Evolutionary conservation across 2,113 vertebrate genomes (phyloP).

Genomic region (Lipophrys pholis): DNA sequence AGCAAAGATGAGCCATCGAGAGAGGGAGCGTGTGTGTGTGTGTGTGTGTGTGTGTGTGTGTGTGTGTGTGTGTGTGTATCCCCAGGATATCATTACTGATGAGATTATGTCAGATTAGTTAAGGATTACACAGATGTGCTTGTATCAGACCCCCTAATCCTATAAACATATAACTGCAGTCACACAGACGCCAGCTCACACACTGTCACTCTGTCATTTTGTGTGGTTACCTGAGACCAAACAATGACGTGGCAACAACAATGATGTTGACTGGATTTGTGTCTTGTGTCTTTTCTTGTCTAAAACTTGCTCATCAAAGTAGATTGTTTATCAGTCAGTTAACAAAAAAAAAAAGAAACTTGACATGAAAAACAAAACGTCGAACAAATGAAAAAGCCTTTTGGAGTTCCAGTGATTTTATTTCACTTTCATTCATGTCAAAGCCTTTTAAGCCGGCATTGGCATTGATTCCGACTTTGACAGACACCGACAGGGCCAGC

Average conservation of each 20-base stretch:
- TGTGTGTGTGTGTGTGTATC: constrained; percentile 11
- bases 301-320: constrained; percentile 11
- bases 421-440: background rate
- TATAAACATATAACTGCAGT: constrained; percentile 61
- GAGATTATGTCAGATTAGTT: constrained; percentile 81
- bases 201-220: constrained; percentile 19
- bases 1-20: background rate
- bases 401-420: background rate
- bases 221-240: constrained; percentile 5
- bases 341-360: background rate
- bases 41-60: background rate
- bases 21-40: too few relatives aligned
- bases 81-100: constrained; percentile 76
- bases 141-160: constrained; percentile 75
- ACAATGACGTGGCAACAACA: background rate
- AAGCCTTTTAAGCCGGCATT: constrained; percentile 3
- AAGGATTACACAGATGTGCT: constrained; percentile 78
- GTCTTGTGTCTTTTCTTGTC: constrained; percentile 2
- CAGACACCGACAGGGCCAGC: background rate
- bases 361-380: background rate
- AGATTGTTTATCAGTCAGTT: constrained; percentile 9
- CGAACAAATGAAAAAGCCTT: background rate
- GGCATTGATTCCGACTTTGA: background rate
- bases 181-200: constrained; percentile 6
- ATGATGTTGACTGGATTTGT: constrained; percentile 6